Base-by-base conservation (phyloP, 2,113 vertebrate species). In the Chrysochloris asiatica region DNA sequence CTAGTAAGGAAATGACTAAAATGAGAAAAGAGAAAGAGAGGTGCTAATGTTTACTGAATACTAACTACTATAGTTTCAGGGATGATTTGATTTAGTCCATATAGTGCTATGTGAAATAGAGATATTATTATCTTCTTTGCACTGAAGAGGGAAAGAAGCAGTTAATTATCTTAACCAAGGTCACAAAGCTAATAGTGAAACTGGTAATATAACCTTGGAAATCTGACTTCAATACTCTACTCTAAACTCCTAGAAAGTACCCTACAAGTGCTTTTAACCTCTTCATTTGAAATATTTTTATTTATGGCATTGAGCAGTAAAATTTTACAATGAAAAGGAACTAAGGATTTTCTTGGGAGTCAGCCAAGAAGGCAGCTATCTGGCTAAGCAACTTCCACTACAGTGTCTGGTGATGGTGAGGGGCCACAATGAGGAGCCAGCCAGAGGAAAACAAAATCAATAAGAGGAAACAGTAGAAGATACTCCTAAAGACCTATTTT, bases 231-330 rank as follows among this genome's bases (percentile, higher is more conserved):
- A 77, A 73, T 24, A 38, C 50, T 50, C n/a, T 92, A 6, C 16
- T 65, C 47, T 88, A 48, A 79, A 76, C 13, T 92, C 54, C 77
- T 48, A 91, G 26, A 19, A 85, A 36, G 33, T 16, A 41, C 6
- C 45, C 19, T 63, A 28, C 28, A 28, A 82, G 56, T 21, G 50
- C 54, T 72, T 88, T 85, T n/a, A 75, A 45, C n/a, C 2, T 56
- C 88, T 94, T 75, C 33, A 71, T 76, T 83, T 83, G 30, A 87
- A 83, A 61, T 79, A 33, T 48, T 65, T 90, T 41, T 75, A 3
- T 83, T 16, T 43, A 59, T 48, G 47, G 10, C 63, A 8, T 21
- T 26, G 12, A 86, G 28, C 38, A 76, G 33, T 87, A 85, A 92
- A 91, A 56, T 2, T 88, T 86, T 80, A 21, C n/a, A 77, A 67